Evolutionary conservation across 1,140 invertebrate genomes (phyloP).

Genomic region (Drosophila cardini): DNA sequence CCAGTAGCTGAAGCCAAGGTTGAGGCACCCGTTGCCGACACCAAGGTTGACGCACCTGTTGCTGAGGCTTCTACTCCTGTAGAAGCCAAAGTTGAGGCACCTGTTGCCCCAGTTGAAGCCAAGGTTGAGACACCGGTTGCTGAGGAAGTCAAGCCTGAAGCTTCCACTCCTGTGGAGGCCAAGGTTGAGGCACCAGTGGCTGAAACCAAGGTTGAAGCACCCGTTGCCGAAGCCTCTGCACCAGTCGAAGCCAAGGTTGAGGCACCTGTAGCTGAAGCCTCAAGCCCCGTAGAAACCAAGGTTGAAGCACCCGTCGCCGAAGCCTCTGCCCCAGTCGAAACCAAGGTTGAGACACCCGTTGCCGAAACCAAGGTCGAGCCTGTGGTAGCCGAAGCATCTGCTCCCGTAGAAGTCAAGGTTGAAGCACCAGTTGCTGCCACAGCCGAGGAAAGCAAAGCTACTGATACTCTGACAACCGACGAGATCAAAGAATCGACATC

Average conservation of each 20-base stretch:
- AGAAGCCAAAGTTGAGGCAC: constrained; percentile 20
- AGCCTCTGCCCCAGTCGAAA: constrained; percentile 3
- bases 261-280: constrained; percentile 10
- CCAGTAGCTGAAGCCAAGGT: constrained; percentile 8
- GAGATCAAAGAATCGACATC: constrained; percentile 38
- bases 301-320: constrained; percentile 14
- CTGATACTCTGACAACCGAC: constrained; percentile 39
- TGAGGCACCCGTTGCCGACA: constrained; percentile 5
- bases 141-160: constrained; percentile 25
- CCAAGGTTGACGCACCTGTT: constrained; percentile 36
- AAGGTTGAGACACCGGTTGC: constrained; percentile 5
- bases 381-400: neutral
- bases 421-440: constrained; percentile 1
- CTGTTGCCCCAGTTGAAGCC: constrained; percentile 2
- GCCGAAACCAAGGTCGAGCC: constrained; percentile 21
- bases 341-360: constrained; percentile 33
- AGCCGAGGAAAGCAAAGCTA: constrained; percentile 14
- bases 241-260: constrained; percentile 24
- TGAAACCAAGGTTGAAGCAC: constrained; percentile 24
- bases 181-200: constrained; percentile 34
- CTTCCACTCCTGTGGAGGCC: constrained; percentile 1
- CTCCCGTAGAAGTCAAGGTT: constrained; percentile 3
- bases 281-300: constrained; percentile 2
- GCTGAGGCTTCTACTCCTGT: constrained; percentile 18
- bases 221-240: constrained; percentile 4